Base-by-base conservation (phyloP, 2,797 vertebrate genomes). In the Argya squamiceps region DNA sequence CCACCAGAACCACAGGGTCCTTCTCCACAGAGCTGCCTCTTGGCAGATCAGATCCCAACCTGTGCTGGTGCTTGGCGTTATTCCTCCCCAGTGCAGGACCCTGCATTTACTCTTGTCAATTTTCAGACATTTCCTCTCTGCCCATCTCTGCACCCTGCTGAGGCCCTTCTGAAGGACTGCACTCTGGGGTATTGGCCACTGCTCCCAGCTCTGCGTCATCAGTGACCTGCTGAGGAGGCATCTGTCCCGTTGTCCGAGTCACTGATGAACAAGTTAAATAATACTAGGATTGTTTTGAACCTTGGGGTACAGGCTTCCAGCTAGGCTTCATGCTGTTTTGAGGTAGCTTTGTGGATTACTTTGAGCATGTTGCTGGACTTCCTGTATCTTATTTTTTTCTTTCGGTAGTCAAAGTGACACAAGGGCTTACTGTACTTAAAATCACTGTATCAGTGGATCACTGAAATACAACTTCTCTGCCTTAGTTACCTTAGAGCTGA, bases 91-190 rank as follows among this genome's bases (percentile, higher is more conserved):
- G 46, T 30, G 1, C 46, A 52, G 24, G 6, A n/a, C 8, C 2
- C 32, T 29, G 23, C 0, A 2, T n/a, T 44, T 71, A 6, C 23
- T 6, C 1, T 11, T 46, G 4, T 2, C 15, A 39, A 3, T 39
- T 59, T 80, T 59, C n/a, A 65, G 29, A 12, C 1, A 0, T 9
- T 21, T 79, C 18, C 3, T 52, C n/a, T 50, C 59, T 44, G 13
- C 32, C 16, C 10, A 4, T 26, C 20, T 46, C 37, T 46, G n/a
- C 37, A 44, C 6, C 4, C 16, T 39, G 1, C 4, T 4, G 6
- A 46, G 52, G n/a, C 8, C 23, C 7, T 29, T 77, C 34, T 58
- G 37, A 58, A n/a, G 3, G 44, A 37, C 29, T 39, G 11, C 24
- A 10, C 37, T 52, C n/a, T 39, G 11, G 6, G 20, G 4, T 52